phyloP scores from a whole-genome alignment of 2,888 invertebrate genomes.

The Erebia ligea region DNA sequence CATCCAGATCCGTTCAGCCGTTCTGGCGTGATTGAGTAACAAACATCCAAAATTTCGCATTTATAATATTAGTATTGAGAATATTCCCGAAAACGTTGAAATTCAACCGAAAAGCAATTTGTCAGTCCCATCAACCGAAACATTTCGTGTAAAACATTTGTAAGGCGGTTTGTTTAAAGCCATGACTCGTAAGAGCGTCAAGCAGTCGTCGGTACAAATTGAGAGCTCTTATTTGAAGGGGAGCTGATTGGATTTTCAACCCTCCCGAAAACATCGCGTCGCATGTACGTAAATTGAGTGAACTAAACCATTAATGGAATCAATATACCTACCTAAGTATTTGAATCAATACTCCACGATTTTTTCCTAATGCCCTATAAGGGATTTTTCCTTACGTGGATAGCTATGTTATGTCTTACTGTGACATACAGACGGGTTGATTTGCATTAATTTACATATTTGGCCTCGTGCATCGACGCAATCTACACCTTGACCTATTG shows the following conservation, averaged over 20 bases:
- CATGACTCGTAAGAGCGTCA: constrained; percentile 30
- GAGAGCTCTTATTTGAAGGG: constrained; percentile 44
- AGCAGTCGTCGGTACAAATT: constrained; percentile 40
- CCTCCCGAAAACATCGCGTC: constrained; percentile 25
- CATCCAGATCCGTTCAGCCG: no score
- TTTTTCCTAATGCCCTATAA: neutral
- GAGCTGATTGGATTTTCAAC: constrained; percentile 54
- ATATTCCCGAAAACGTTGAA: neutral
- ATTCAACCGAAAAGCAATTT: neutral
- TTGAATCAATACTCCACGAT: neutral
- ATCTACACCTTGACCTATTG: constrained; percentile 27
- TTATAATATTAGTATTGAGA: no score
- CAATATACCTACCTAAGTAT: neutral
- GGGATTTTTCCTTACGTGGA: neutral
- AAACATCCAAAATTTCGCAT: no score
- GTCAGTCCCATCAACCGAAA: constrained; percentile 8
- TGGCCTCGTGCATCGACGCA: constrained; percentile 10
- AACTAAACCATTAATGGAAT: constrained; percentile 23
- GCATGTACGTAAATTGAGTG: constrained; percentile 12
- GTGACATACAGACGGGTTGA: constrained; percentile 1
- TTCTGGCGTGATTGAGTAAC: no score
- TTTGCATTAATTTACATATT: neutral
- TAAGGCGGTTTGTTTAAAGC: constrained; percentile 24
- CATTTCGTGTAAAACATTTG: constrained; percentile 7
- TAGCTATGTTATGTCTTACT: neutral